Evolutionary conservation across 2,888 invertebrate species (phyloP).

Genomic region (Cryptocheilus praepositus): DNA sequence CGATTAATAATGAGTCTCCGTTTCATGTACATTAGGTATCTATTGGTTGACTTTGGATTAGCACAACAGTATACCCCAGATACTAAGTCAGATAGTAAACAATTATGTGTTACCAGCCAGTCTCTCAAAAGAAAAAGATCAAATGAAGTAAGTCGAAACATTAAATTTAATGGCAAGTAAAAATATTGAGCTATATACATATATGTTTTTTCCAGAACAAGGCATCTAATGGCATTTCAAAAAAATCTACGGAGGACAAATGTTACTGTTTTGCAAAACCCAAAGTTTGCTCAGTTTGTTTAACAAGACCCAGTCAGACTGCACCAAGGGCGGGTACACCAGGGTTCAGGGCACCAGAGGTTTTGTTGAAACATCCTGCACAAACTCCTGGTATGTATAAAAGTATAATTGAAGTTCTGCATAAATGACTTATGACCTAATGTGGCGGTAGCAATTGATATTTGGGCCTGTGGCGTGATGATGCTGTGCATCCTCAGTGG

Average conservation of each 20-base stretch:
- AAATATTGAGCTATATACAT: conserved; percentile 6
- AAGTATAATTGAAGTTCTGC: neutral
- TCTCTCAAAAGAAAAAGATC: conserved; percentile 58
- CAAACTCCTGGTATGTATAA: conserved; percentile 82
- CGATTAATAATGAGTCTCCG: neutral
- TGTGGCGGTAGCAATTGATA: conserved; percentile 86
- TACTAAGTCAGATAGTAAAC: conserved; percentile 38
- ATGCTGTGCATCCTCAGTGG: conserved; percentile 86
- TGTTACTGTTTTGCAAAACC: conserved; percentile 84
- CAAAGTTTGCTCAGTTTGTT: conserved; percentile 82
- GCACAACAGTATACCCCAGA: conserved; percentile 80
- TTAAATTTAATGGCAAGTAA: neutral
- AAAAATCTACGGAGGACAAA: conserved; percentile 61
- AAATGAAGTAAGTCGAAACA: conserved; percentile 59
- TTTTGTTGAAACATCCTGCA: conserved; percentile 84
- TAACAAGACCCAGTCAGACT: conserved; percentile 80
- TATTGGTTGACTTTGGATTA: conserved; percentile 92
- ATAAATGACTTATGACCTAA: conserved; percentile 4
- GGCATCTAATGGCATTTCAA: conserved; percentile 31
- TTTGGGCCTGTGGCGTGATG: conserved; percentile 93
- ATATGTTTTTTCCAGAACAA: conserved; percentile 51
- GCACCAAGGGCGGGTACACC: conserved; percentile 93
- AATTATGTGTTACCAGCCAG: conserved; percentile 25
- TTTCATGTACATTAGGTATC: conserved; percentile 76
- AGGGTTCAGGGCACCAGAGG: conserved; percentile 92